Percentiles rank a stretch among this genome's conserved stretches.
phyloP scores from a whole-genome alignment of 2,888 invertebrate species.

The Drosophila crucigera region DNA sequence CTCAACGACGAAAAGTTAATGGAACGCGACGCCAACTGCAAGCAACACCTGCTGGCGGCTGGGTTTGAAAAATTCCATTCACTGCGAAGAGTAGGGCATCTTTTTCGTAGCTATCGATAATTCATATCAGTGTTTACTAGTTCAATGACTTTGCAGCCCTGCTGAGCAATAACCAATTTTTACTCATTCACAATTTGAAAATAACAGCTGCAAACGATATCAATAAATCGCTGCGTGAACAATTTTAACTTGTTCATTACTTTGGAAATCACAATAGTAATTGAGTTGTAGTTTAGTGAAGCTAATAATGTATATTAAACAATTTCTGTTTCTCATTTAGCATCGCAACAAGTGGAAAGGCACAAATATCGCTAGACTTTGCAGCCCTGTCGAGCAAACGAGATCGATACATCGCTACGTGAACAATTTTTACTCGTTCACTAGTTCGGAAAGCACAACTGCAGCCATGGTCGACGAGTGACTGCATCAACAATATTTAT shows the following conservation, averaged over 20 bases:
- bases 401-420: background rate
- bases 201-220: background rate
- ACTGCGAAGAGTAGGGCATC: slow-evolving; percentile 5
- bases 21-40: slow-evolving; percentile 58
- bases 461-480: slow-evolving; percentile 45
- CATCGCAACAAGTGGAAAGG: background rate
- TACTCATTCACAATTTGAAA: background rate
- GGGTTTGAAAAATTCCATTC: slow-evolving; percentile 55
- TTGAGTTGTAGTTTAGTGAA: background rate
- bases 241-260: background rate
- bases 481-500: slow-evolving; percentile 64
- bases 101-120: background rate
- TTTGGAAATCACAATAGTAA: background rate
- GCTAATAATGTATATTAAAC: background rate
- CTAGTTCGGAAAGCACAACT: background rate
- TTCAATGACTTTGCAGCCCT: background rate
- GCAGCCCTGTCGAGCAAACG: background rate
- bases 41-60: slow-evolving; percentile 69
- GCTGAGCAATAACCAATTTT: background rate
- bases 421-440: slow-evolving; percentile 18
- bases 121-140: background rate
- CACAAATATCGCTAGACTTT: background rate
- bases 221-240: background rate
- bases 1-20: slow-evolving; percentile 30
- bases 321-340: background rate